phyloP scores from a whole-genome alignment of 2,797 vertebrate genomes.

The Huso huso region DNA sequence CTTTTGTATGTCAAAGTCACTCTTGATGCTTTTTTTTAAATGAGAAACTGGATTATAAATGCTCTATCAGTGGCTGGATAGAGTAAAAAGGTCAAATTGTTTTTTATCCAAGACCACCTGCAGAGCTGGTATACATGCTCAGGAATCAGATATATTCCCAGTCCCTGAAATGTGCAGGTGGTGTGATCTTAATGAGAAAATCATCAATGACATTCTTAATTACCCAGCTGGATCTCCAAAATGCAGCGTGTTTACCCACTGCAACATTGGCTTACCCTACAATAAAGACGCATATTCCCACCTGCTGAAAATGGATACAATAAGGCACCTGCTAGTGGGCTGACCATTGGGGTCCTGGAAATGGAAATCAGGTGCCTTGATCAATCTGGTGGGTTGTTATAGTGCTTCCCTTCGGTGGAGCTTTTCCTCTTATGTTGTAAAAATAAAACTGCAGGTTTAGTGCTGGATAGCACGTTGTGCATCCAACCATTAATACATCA shows the following conservation, averaged over 20 bases:
- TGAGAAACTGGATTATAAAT: no score
- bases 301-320: conserved; percentile 44
- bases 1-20: no score
- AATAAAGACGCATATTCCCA: conserved; percentile 27
- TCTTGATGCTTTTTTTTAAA: no score
- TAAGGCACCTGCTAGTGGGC: conserved; percentile 54
- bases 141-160: conserved; percentile 29
- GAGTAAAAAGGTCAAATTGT: no score
- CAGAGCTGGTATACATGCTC: conserved; percentile 17
- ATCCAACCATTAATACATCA: conserved; percentile 5
- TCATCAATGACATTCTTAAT: conserved; percentile 52
- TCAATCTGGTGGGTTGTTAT: not conserved
- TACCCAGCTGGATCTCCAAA: conserved; percentile 39
- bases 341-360: conserved; percentile 10
- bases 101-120: not conserved
- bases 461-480: no score
- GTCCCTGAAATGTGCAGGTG: conserved; percentile 46
- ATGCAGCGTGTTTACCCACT: conserved; percentile 43
- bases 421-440: no score
- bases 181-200: conserved; percentile 49
- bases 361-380: conserved; percentile 5
- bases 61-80: no score
- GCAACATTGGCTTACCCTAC: conserved; percentile 30
- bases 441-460: no score
- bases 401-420: no score